These are phyloP conservation scores for Graptemys geographica DNA, from an alignment of 2,797 vertebrate species.

Conservation along the genomic window DNA sequence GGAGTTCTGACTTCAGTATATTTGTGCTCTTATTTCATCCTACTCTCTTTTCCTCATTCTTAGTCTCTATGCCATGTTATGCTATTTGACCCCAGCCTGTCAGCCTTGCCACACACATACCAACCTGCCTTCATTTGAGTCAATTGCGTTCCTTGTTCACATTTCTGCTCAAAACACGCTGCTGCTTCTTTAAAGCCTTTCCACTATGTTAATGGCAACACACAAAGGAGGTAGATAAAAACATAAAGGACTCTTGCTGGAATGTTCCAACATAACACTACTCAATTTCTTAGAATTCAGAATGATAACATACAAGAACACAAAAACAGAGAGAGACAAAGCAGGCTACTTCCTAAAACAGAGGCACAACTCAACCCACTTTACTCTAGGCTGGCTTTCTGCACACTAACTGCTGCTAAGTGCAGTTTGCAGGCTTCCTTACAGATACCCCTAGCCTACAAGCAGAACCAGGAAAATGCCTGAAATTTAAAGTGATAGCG, in stretches of 20 bases:
- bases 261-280: no score
- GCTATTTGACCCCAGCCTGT: neutral
- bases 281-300: no score
- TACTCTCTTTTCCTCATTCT: fast-evolving
- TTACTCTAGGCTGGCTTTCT: neutral
- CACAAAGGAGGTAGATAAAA: no score
- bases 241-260: no score
- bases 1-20: neutral
- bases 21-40: neutral
- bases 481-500: neutral
- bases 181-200: conserved; percentile 57
- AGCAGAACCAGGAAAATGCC: neutral
- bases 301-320: no score
- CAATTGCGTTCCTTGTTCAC: conserved; percentile 11
- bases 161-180: conserved; percentile 33
- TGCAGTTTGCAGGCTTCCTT: neutral
- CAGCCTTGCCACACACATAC: fast-evolving
- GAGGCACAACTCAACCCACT: neutral
- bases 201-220: no score
- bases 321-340: no score
- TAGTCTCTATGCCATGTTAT: neutral
- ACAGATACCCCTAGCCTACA: neutral
- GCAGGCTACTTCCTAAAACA: no score
- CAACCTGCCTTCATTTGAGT: neutral
- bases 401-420: neutral